These are phyloP conservation scores for Vireo griseus DNA, from an alignment of 2,797 vertebrate species.

Conservation along the genomic window DNA sequence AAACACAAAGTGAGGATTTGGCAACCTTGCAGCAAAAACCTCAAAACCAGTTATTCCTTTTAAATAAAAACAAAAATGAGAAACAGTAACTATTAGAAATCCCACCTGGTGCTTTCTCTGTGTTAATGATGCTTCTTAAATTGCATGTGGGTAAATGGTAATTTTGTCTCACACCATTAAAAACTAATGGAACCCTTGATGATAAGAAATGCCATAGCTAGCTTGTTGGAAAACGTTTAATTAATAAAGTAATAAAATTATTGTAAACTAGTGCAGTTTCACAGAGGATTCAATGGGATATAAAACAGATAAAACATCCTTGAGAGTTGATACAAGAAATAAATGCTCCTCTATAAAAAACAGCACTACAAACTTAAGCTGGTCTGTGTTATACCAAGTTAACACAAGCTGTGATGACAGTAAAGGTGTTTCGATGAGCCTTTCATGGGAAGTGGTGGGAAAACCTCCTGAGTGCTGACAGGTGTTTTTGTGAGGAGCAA, in stretches of 20 bases:
- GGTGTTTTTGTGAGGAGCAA: neutral
- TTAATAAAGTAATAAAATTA: constrained; percentile 89
- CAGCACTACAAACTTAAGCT: constrained; percentile 56
- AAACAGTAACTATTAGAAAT: constrained; percentile 83
- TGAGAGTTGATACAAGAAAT: constrained; percentile 75
- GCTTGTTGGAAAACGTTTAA: constrained; percentile 87
- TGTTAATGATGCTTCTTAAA: constrained; percentile 86
- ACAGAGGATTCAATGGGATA: constrained; percentile 79
- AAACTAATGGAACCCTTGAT: constrained; percentile 88
- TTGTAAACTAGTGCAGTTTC: constrained; percentile 85
- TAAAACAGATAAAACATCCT: constrained; percentile 80
- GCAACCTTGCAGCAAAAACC: constrained; percentile 60
- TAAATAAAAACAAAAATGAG: constrained; percentile 85
- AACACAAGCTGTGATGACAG: constrained; percentile 52
- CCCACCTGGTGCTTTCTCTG: constrained; percentile 84
- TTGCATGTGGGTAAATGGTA: constrained; percentile 83
- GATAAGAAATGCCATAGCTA: constrained; percentile 84
- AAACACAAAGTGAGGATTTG: constrained; percentile 63
- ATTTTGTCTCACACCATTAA: constrained; percentile 87
- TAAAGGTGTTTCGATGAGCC: constrained; percentile 23
- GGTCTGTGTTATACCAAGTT: constrained; percentile 7
- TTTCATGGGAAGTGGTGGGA: neutral
- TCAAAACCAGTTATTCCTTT: constrained; percentile 77
- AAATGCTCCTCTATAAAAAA: constrained; percentile 73
- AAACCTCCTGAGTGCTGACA: neutral